Evolutionary conservation across 2,113 vertebrate genomes (phyloP).

Genomic region (Heliornis fulica): DNA sequence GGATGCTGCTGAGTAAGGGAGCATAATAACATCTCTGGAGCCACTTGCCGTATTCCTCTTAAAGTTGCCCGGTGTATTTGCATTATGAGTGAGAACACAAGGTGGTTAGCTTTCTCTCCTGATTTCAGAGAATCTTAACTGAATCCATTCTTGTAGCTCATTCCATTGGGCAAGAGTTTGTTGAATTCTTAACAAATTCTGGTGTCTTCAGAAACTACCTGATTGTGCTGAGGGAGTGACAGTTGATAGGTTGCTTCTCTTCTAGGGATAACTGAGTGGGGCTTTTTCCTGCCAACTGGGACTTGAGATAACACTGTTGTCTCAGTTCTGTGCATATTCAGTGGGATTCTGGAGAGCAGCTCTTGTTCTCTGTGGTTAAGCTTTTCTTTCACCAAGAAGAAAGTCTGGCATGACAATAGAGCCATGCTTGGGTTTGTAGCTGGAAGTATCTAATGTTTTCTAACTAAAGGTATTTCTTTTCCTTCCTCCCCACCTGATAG

Average conservation of each 20-base stretch:
- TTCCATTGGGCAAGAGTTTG: neutral
- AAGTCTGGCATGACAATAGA: neutral
- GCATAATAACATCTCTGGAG: neutral
- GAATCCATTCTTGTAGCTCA: neutral
- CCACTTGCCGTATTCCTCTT: accelerated
- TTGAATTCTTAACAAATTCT: neutral
- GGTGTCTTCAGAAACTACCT: no score
- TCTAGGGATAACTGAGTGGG: accelerated
- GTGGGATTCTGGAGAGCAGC: neutral
- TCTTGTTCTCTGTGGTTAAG: neutral
- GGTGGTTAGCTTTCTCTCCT: neutral
- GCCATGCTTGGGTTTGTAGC: neutral
- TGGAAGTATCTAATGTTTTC: neutral
- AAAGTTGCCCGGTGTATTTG: neutral
- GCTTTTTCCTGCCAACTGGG: neutral
- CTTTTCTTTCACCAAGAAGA: neutral
- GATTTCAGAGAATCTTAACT: neutral
- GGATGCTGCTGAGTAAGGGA: neutral
- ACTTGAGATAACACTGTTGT: neutral
- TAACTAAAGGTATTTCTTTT: neutral
- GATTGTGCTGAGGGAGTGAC: neutral
- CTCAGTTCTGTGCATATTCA: neutral
- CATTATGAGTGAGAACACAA: neutral
- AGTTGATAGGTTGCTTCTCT: neutral
- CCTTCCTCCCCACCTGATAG: neutral